Percentiles rank a stretch among this genome's conserved stretches.
These are phyloP conservation scores for Epistrophe eligans DNA, from an alignment of 2,888 invertebrate species.

Conservation along the genomic window DNA sequence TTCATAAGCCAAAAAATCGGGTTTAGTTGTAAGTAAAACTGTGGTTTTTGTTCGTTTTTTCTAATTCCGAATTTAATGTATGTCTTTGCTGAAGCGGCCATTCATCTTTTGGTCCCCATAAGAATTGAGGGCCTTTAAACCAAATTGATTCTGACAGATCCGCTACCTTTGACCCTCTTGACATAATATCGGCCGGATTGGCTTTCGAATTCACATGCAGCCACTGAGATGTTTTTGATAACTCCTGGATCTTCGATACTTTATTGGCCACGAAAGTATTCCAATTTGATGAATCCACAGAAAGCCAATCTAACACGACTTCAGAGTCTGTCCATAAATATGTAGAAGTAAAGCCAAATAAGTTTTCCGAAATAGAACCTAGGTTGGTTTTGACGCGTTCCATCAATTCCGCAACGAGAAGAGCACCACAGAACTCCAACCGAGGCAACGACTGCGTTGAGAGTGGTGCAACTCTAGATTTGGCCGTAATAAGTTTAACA, in stretches of 20 bases:
- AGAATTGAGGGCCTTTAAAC: neutral
- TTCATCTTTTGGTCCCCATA: neutral
- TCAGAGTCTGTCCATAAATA: neutral
- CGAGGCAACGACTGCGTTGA: neutral
- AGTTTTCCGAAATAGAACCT: neutral
- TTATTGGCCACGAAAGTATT: neutral
- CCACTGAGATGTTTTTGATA: neutral
- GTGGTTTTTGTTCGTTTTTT: neutral
- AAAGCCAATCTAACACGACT: neutral
- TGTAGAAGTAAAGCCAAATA: neutral
- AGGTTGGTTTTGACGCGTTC: neutral
- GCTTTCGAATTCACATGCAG: neutral
- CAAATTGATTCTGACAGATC: neutral
- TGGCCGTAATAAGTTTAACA: neutral
- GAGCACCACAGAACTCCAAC: neutral
- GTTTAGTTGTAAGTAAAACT: neutral
- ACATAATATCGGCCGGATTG: neutral
- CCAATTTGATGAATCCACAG: neutral
- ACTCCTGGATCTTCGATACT: neutral
- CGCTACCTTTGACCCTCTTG: neutral
- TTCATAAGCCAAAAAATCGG: neutral
- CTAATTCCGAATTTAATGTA: neutral
- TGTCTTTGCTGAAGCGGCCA: slow-evolving; percentile 6
- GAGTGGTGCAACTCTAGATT: neutral
- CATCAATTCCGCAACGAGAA: neutral